phyloP scores from a whole-genome alignment of 2,888 invertebrate genomes.

The Eilema griseolum region DNA sequence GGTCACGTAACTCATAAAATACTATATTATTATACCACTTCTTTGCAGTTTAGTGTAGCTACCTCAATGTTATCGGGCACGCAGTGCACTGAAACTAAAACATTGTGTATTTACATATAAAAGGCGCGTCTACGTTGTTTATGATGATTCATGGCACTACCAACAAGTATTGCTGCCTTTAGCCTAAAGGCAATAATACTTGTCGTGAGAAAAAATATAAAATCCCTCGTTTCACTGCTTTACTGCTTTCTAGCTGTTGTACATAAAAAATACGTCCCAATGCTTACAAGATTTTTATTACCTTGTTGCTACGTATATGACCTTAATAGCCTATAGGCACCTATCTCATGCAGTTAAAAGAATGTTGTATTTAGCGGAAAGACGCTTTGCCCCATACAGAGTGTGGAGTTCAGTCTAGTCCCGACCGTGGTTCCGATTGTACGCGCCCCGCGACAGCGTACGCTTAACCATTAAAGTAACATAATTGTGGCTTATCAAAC shows the following conservation, averaged over 20 bases:
- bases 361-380: conserved; percentile 28
- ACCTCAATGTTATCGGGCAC: conserved; percentile 1
- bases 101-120: conserved; percentile 22
- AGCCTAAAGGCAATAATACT: too few species aligned
- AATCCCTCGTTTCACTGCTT: conserved; percentile 29
- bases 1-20: not conserved
- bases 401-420: conserved; percentile 42
- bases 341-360: conserved; percentile 41
- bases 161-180: conserved; percentile 22
- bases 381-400: conserved; percentile 28
- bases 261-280: conserved; percentile 42
- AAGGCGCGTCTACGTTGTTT: conserved; percentile 6
- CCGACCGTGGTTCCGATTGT: conserved; percentile 46
- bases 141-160: conserved; percentile 32
- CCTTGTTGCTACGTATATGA: conserved; percentile 14
- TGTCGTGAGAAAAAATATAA: conserved; percentile 21
- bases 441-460: conserved; percentile 33
- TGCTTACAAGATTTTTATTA: conserved; percentile 23
- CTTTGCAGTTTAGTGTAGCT: not conserved
- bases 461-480: conserved; percentile 18
- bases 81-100: conserved; percentile 21
- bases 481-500: conserved; percentile 25
- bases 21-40: not conserved
- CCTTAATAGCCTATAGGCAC: conserved; percentile 11
- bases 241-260: conserved; percentile 18